Conservation (phyloP, 2,797 vertebrate species). For the Botia almorhae region DNA sequence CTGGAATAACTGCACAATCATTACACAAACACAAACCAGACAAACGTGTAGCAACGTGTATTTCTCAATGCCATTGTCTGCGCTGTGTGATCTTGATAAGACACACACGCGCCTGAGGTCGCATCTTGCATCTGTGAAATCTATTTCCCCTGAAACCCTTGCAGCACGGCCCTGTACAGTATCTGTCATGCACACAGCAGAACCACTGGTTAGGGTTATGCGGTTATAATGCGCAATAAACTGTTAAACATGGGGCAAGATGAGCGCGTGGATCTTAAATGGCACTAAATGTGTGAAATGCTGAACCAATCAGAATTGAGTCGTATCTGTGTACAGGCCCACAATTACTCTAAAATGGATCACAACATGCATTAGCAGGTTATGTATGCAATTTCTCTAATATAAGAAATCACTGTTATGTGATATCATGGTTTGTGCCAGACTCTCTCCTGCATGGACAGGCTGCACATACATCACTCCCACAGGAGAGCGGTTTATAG, state of each 20-base stretch:
- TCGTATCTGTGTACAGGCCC: neutral
- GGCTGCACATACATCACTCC: slow-evolving; percentile 40
- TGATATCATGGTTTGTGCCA: slow-evolving; percentile 12
- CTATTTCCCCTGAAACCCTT: slow-evolving; percentile 22
- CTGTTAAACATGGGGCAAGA: too few species aligned
- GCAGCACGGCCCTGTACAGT: neutral
- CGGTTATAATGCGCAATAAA: neutral
- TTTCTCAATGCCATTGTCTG: neutral
- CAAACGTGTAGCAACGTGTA: neutral
- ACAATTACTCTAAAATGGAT: slow-evolving; percentile 1
- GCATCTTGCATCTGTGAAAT: slow-evolving; percentile 21
- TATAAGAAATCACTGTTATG: too few species aligned
- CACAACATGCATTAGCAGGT: slow-evolving; percentile 19
- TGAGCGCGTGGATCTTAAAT: slow-evolving; percentile 1
- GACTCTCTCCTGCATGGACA: slow-evolving; percentile 30
- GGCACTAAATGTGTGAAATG: slow-evolving; percentile 24
- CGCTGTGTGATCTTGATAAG: slow-evolving; percentile 19
- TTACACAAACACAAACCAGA: neutral
- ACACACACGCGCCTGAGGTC: slow-evolving; percentile 13
- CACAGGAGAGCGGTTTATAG: slow-evolving; percentile 44
- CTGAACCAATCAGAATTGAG: slow-evolving; percentile 22
- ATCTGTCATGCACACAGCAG: neutral
- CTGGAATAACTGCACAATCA: neutral
- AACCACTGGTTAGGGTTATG: slow-evolving; percentile 18
- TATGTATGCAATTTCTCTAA: neutral